Evolutionary conservation across 2,888 invertebrate genomes (phyloP).

Genomic region (Siphlonurus alternatus): DNA sequence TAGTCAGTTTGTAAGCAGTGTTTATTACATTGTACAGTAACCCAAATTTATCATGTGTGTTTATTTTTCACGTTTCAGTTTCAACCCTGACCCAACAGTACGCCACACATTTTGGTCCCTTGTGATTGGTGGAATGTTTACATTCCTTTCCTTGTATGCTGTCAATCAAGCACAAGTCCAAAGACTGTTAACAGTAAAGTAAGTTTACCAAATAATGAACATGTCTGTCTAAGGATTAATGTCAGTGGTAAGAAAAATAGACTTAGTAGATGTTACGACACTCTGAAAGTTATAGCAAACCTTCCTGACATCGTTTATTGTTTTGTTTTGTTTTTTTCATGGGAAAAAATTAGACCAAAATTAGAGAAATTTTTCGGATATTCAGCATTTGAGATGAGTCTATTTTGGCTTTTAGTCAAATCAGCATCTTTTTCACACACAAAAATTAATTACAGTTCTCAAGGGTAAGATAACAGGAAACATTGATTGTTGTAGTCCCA

Average conservation of each 20-base stretch:
- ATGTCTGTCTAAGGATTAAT: not conserved
- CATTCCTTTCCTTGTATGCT: conserved; percentile 65
- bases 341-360: too few relatives aligned
- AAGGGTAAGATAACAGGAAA: too few relatives aligned
- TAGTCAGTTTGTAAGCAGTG: too few relatives aligned
- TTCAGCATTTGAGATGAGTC: too few relatives aligned
- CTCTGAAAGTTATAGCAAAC: too few relatives aligned
- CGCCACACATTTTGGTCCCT: conserved; percentile 73
- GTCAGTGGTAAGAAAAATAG: not conserved
- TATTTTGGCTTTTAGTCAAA: too few relatives aligned
- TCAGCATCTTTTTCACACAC: too few relatives aligned
- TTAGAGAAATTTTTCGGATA: too few relatives aligned
- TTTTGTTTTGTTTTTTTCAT: not conserved
- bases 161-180: conserved; percentile 70
- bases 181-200: conserved; percentile 30
- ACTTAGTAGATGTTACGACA: not conserved
- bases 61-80: conserved; percentile 32
- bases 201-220: not conserved
- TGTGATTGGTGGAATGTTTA: conserved; percentile 61
- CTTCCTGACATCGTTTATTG: not conserved
- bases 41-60: too few relatives aligned
- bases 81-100: conserved; percentile 60
- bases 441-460: too few relatives aligned
- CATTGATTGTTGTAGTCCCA: too few relatives aligned
- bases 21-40: not conserved